Conservation (phyloP, 2,113 vertebrate genomes). For the Ochotona princeps region DNA sequence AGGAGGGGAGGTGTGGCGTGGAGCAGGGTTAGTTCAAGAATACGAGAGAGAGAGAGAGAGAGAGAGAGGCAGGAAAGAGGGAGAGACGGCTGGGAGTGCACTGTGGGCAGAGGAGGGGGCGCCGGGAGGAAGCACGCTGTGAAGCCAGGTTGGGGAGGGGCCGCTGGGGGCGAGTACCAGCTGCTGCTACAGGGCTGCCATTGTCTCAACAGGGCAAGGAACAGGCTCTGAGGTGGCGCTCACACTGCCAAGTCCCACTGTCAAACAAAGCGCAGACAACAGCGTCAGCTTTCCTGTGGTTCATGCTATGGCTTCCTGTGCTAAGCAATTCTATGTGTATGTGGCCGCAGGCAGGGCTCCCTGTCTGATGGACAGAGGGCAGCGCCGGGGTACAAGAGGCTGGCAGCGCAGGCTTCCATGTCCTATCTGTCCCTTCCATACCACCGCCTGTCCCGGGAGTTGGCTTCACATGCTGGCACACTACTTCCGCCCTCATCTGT, state of each 20-base stretch:
- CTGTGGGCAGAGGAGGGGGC: too few species aligned
- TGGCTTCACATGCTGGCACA: rapidly evolving
- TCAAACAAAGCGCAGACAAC: slow-evolving; percentile 91
- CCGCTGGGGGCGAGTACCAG: slow-evolving; percentile 85
- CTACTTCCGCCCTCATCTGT: neutral
- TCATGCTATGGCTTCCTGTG: neutral
- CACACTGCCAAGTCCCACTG: slow-evolving; percentile 96
- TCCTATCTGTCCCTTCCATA: neutral
- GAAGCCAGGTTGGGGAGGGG: too few species aligned
- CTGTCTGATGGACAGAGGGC: neutral
- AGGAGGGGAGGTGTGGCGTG: too few species aligned
- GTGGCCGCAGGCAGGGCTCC: neutral
- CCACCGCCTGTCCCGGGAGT: neutral
- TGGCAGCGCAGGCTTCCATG: too few species aligned
- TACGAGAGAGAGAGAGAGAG: too few species aligned
- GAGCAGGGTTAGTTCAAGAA: too few species aligned
- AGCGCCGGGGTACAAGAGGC: rapidly evolving
- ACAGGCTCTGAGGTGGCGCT: slow-evolving; percentile 88
- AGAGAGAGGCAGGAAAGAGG: too few species aligned
- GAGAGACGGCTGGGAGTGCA: too few species aligned
- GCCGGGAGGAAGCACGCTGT: slow-evolving; percentile 47
- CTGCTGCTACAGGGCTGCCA: slow-evolving; percentile 90
- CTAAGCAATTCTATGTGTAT: neutral
- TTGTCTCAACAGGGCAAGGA: slow-evolving; percentile 89
- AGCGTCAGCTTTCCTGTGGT: slow-evolving; percentile 76